Evolutionary conservation across 2,113 vertebrate genomes (phyloP).

Genomic region (Pygoscelis antarcticus): DNA sequence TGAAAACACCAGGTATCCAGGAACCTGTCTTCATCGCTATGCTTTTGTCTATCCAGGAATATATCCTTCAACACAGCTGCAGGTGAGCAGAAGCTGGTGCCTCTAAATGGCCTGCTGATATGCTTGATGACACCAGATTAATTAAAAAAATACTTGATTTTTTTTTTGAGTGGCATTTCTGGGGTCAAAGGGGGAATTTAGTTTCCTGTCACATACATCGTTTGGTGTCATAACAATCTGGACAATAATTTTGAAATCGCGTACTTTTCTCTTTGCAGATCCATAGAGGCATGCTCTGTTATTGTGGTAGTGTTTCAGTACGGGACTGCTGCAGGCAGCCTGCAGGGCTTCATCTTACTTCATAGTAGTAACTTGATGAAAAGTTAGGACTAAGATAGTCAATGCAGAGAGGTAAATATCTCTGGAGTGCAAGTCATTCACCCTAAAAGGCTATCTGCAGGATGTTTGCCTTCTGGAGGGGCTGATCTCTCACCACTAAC

Average conservation of each 20-base stretch:
- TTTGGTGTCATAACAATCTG: neutral
- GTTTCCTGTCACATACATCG: neutral
- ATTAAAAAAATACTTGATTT: neutral
- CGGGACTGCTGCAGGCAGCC: neutral
- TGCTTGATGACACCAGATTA: neutral
- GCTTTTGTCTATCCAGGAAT: neutral
- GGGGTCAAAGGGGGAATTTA: neutral
- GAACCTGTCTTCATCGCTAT: neutral
- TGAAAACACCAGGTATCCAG: neutral
- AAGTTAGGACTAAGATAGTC: neutral
- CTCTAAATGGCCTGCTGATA: neutral
- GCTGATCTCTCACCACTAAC: neutral
- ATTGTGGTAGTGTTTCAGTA: neutral
- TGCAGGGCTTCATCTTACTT: neutral
- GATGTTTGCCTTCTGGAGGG: neutral
- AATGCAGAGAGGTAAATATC: neutral
- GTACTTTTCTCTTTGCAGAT: neutral
- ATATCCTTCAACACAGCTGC: neutral
- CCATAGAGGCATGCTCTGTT: neutral
- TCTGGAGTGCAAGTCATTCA: neutral
- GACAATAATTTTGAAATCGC: neutral
- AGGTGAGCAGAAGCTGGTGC: neutral
- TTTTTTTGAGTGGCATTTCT: neutral
- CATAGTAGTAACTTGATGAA: neutral
- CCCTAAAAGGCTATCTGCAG: conserved; percentile 29